These are phyloP conservation scores for Chrysodeixis includens DNA, from an alignment of 2,888 invertebrate species.

Conservation along the genomic window DNA sequence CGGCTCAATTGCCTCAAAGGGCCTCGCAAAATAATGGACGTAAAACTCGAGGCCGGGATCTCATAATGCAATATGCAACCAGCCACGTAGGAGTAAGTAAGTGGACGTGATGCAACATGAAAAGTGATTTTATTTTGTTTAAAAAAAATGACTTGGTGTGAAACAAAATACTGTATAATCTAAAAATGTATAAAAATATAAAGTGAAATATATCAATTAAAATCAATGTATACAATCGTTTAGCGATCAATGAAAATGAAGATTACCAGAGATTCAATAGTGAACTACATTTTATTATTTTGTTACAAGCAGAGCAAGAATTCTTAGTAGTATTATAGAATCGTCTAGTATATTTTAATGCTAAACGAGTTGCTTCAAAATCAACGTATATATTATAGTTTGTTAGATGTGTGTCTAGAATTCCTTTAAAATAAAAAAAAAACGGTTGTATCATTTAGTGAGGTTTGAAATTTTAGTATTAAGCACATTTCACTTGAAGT, in stretches of 20 bases:
- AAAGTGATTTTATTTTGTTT: conserved; percentile 89
- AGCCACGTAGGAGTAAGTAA: conserved; percentile 73
- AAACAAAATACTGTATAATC: conserved; percentile 72
- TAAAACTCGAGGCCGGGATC: conserved; percentile 86
- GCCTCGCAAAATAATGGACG: conserved; percentile 86
- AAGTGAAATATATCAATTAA: conserved; percentile 81
- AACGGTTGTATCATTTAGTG: conserved; percentile 77
- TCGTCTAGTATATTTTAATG: conserved; percentile 69
- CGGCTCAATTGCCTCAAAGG: conserved; percentile 91
- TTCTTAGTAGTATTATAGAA: conserved; percentile 67
- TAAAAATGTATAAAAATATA: conserved; percentile 80
- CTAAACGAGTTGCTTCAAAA: conserved; percentile 72
- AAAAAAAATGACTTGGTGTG: conserved; percentile 75
- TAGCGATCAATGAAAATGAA: conserved; percentile 78
- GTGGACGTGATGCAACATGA: conserved; percentile 79
- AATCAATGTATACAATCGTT: conserved; percentile 76
- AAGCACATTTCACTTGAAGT: conserved; percentile 67
- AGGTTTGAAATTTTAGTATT: conserved; percentile 76
- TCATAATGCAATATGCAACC: conserved; percentile 82
- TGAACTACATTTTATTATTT: conserved; percentile 86
- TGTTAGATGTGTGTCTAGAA: conserved; percentile 78
- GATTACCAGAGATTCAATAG: conserved; percentile 85
- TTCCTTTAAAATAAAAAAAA: conserved; percentile 71
- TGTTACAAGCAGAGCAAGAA: conserved; percentile 66
- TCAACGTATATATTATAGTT: conserved; percentile 69